Conservation (phyloP, 1,140 invertebrate species). For the Mactra quadrangularis region DNA sequence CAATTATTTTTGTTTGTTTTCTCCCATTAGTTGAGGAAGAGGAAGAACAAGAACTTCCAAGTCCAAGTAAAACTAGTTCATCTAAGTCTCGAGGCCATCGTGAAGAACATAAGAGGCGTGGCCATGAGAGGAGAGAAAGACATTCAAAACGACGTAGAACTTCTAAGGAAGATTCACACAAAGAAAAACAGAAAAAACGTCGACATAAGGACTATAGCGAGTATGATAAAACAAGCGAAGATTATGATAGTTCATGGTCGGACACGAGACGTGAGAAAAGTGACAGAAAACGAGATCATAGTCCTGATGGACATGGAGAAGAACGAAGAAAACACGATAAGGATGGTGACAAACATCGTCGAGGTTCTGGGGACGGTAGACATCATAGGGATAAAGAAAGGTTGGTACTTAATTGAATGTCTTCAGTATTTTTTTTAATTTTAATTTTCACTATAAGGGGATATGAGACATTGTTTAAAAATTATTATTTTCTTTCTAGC, state of each 20-base stretch:
- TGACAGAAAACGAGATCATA: conserved; percentile 39
- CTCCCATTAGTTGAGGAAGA: too few relatives aligned
- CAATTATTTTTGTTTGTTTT: too few relatives aligned
- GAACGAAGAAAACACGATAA: conserved; percentile 30
- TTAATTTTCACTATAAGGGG: too few relatives aligned
- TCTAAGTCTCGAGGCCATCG: background rate
- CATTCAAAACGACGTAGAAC: conserved; percentile 51
- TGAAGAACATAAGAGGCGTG: conserved; percentile 26
- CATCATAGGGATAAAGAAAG: conserved; percentile 44
- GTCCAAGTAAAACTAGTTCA: conserved; percentile 25
- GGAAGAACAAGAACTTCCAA: conserved; percentile 22
- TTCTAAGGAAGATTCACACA: conserved; percentile 41
- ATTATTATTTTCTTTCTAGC: too few relatives aligned
- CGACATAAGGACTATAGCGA: conserved; percentile 46
- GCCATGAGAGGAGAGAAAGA: conserved; percentile 30
- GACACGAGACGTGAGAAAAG: conserved; percentile 46
- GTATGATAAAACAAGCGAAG: conserved; percentile 55
- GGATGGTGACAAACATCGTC: conserved; percentile 27
- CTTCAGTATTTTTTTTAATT: too few relatives aligned
- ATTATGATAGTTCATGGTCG: conserved; percentile 42
- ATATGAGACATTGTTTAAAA: too few relatives aligned
- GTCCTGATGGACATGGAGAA: conserved; percentile 18
- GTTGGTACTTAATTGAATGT: background rate
- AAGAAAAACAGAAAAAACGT: conserved; percentile 53
- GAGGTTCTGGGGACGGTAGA: conserved; percentile 37